Evolutionary conservation across 1,140 invertebrate genomes (phyloP), one percentile per base, ranked within the genome.

Genomic region (Bombus superbus): DNA sequence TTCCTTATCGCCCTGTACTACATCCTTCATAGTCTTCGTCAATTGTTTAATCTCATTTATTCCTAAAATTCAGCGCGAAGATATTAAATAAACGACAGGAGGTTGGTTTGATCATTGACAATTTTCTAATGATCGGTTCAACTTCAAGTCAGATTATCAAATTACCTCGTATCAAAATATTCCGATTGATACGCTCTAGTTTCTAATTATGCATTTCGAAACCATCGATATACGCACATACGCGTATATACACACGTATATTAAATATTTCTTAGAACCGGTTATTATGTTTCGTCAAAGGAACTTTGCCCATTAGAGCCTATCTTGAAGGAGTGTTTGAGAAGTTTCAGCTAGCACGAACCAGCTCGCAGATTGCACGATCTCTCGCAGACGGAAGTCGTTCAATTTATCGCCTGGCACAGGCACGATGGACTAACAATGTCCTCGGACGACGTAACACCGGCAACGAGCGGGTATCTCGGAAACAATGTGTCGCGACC

Each of bases 391-490:
- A 25, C 71, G 83, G 78, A 85, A 72, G 73, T 68, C 62, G 69
- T 88, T 89, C 85, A 83, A 87, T 85, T 85, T 86, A 81, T 81
- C 71, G 42, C 22, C 15, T 25, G 75, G 35, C 66, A 38, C 32
- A 76, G 71, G 68, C n/a, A 53, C 28, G 53, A 28, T 44, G 42
- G n/a, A 35, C 35, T 59, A 44, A 85, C 83, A 81, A 74, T 74
- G 59, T 38, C 38, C 44, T 44, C 62, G 73, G 25, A 73, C 35
- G 35, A 57, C 38, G 32, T n/a, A 62, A 59, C 85, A 38, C n/a
- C 35, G 72, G 22, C 59, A 25, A 57, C 53, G 11, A 18, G 18
- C 22, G 53, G 40, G 53, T 83, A 86, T 76, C 76, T 69, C 42
- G 62, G 69, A 83, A 79, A 72, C 53, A 38, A 75, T 47, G 44